phyloP scores from a whole-genome alignment of 2,113 vertebrate genomes.

The Centropus bengalensis region DNA sequence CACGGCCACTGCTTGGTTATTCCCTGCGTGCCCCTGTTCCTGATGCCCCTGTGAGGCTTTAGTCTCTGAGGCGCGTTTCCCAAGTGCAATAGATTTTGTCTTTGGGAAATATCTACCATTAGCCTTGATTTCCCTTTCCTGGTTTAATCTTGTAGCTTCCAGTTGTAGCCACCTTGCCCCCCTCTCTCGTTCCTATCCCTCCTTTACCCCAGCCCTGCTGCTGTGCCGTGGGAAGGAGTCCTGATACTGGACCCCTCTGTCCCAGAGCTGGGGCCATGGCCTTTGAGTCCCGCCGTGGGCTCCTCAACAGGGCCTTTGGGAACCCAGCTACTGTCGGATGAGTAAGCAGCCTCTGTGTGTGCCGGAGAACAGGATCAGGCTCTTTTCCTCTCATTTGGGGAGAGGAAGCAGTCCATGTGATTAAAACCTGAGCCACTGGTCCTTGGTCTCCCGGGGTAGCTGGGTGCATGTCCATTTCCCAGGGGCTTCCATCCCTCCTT shows the following conservation, averaged over 20 bases:
- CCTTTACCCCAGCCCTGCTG: not conserved
- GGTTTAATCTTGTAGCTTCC: not conserved
- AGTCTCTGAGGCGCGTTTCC: not conserved
- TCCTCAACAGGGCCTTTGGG: not conserved
- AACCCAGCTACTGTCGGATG: not conserved
- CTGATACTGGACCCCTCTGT: not conserved
- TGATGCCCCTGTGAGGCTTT: not conserved
- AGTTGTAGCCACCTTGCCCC: not conserved
- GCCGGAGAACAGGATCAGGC: not conserved
- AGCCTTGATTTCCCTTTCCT: conserved; percentile 30
- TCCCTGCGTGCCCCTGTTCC: accelerated
- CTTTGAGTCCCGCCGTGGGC: accelerated
- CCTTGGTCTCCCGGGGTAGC: not conserved
- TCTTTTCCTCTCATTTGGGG: not conserved
- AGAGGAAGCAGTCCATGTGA: not conserved
- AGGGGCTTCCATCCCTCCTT: not conserved
- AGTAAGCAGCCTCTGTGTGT: not conserved
- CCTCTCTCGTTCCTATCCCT: not conserved
- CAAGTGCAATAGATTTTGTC: not conserved
- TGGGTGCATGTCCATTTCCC: not conserved
- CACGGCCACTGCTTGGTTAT: accelerated
- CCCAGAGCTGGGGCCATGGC: accelerated
- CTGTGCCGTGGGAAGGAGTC: not conserved
- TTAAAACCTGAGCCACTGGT: conserved; percentile 2
- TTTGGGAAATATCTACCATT: not conserved